phyloP scores from a whole-genome alignment of 2,888 invertebrate species.

The Cotesia congregata region DNA sequence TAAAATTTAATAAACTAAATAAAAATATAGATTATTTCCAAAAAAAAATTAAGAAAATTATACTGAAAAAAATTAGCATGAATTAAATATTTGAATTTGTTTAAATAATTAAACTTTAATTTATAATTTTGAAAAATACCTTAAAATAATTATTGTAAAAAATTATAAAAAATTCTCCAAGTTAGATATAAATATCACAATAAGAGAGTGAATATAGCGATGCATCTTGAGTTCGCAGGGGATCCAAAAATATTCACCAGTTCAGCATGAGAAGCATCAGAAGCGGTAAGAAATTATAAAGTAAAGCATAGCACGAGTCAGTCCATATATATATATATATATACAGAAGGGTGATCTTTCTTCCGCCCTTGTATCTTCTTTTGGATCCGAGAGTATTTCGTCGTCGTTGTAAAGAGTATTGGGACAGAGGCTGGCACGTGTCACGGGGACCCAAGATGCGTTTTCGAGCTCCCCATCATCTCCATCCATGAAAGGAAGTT shows the following conservation, averaged over 20 bases:
- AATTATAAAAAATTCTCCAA: not conserved
- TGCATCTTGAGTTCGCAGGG: not conserved
- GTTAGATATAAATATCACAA: too few species aligned
- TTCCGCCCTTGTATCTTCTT: constrained; percentile 19
- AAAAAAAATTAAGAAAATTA: too few species aligned
- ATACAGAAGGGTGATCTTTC: constrained; percentile 3
- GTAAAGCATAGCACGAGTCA: not conserved
- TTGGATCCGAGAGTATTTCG: not conserved
- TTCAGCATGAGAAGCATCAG: not conserved
- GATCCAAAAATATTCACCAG: constrained; percentile 18
- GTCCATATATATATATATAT: not conserved
- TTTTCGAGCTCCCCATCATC: constrained; percentile 8
- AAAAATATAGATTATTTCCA: too few species aligned
- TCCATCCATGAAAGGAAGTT: constrained; percentile 12
- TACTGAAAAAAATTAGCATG: too few species aligned
- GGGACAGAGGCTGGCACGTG: constrained; percentile 29
- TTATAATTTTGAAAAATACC: too few species aligned
- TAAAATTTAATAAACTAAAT: too few species aligned
- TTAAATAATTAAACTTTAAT: too few species aligned
- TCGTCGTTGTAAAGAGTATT: not conserved
- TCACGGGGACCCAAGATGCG: constrained; percentile 20
- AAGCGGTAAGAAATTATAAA: not conserved
- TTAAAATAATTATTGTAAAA: not conserved
- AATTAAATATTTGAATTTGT: too few species aligned
- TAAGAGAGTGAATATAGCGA: not conserved